These are phyloP conservation scores for Lutjanus erythropterus DNA, from an alignment of 2,113 vertebrate species.

Conservation along the genomic window DNA sequence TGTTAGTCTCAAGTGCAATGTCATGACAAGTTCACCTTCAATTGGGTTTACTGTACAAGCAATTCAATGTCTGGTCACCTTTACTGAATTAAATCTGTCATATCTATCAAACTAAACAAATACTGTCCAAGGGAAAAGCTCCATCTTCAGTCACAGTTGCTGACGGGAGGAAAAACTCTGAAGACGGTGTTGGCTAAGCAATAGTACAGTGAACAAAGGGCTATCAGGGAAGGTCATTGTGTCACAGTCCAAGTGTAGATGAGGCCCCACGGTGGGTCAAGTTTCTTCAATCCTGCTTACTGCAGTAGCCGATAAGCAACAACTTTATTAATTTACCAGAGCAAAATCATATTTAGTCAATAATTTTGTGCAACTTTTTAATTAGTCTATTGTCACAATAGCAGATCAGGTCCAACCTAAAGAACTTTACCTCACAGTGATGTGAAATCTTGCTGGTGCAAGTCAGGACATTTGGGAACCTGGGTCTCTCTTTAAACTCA, in stretches of 20 bases:
- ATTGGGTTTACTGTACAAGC: conserved; percentile 41
- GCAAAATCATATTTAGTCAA: neutral
- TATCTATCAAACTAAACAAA: conserved; percentile 43
- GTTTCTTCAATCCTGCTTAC: neutral
- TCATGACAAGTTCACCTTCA: conserved; percentile 43
- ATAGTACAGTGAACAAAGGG: neutral
- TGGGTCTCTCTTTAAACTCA: neutral
- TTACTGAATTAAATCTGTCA: conserved; percentile 6
- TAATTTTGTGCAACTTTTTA: neutral
- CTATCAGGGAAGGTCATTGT: neutral
- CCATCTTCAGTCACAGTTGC: conserved; percentile 34
- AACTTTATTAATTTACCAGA: neutral
- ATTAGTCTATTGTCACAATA: neutral
- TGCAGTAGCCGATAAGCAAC: neutral
- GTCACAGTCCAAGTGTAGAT: neutral
- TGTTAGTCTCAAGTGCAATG: conserved; percentile 56
- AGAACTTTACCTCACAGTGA: neutral
- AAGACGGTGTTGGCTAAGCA: neutral
- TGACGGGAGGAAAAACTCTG: conserved; percentile 5
- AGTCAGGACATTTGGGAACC: neutral
- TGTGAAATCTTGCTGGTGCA: conserved; percentile 19
- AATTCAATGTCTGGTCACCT: neutral
- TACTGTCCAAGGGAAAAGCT: conserved; percentile 39
- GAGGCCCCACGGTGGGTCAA: neutral
- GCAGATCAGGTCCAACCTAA: neutral